Base-by-base conservation (phyloP, 2,797 vertebrate genomes). In the Geotrypetes seraphini region DNA sequence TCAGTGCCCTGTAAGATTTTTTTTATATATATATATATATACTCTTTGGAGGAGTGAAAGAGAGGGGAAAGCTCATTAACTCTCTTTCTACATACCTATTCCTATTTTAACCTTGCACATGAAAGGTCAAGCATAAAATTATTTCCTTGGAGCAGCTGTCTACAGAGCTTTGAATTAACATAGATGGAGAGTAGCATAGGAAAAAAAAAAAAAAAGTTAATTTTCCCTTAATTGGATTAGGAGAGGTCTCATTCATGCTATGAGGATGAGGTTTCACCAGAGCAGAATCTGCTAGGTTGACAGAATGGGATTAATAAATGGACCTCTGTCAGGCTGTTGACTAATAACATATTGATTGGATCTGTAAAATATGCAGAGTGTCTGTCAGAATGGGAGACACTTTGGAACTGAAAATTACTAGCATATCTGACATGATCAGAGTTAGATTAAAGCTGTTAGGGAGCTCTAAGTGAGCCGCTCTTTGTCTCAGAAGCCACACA, bases 261-360 rank as follows among this genome's bases (percentile, higher is more conserved):
- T 53, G 44, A 36, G 44, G 22, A 39, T 63, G 54, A 75, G 51
- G 55, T 63, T 76, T 62, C 55, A 50, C 41, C 39, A 19, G 29
- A 59, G 50, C 68, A 18, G 60, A 71, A 63, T 71, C 45, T 77
- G 66, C 69, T 60, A 28, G 54, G 58, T 66, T 85, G 83, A 91
- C 86, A 86, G 78, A 81, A 75, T 75, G 47, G 73, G 82, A 89
- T 91, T 87, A 89, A 94, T 90, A 85, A 83, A 81, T 64, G 78
- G 78, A 72, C 73, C 74, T 75, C 63, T 26, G 28, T 88, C 83
- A 78, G 73, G 65, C 71, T 88, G 89, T 88, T 88, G 87, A 89
- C 87, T 93, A 93, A 93, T 91, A 91, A 89, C 55, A 39, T 94
- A 97, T 95, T 66, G 91, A 96, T 95, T 41, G 39, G 47, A 48